These are phyloP conservation scores for Corbicula japonica DNA, from an alignment of 2,888 invertebrate genomes.

Conservation along the genomic window DNA sequence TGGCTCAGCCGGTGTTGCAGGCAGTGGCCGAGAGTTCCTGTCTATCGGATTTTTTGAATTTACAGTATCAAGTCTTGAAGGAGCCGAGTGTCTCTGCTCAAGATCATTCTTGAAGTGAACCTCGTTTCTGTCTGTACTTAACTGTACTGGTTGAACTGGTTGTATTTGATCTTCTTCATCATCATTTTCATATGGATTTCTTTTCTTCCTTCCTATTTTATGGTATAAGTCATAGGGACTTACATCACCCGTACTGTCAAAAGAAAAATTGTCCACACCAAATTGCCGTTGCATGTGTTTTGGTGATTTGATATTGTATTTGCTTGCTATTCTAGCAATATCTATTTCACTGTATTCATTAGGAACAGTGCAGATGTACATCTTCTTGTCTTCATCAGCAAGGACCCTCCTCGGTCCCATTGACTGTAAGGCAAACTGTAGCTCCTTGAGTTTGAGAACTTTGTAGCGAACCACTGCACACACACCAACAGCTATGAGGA, in stretches of 20 bases:
- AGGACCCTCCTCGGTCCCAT: constrained; percentile 4
- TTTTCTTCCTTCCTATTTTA: constrained; percentile 3
- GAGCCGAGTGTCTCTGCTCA: constrained; percentile 57
- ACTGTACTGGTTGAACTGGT: neutral
- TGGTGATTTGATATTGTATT: constrained; percentile 29
- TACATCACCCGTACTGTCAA: constrained; percentile 7
- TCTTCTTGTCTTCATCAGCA: constrained; percentile 13
- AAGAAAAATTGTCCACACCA: constrained; percentile 28
- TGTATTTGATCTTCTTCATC: constrained; percentile 10
- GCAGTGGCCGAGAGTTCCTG: constrained; percentile 59
- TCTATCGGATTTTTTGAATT: constrained; percentile 38
- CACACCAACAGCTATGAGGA: constrained; percentile 48
- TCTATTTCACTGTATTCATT: constrained; percentile 61
- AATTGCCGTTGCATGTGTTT: constrained; percentile 41
- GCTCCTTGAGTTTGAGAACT: constrained; percentile 47
- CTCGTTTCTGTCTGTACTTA: constrained; percentile 13
- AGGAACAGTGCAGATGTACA: constrained; percentile 30
- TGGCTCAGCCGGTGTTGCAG: constrained; percentile 48
- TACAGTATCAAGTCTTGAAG: constrained; percentile 57
- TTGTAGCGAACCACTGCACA: constrained; percentile 61
- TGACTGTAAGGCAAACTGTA: constrained; percentile 32
- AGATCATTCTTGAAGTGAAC: constrained; percentile 39
- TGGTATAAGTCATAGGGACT: constrained; percentile 30
- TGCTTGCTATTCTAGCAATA: constrained; percentile 41
- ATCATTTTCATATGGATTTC: constrained; percentile 49